These are phyloP conservation scores for Cichladusa arquata DNA, from an alignment of 2,113 vertebrate genomes.

Conservation along the genomic window DNA sequence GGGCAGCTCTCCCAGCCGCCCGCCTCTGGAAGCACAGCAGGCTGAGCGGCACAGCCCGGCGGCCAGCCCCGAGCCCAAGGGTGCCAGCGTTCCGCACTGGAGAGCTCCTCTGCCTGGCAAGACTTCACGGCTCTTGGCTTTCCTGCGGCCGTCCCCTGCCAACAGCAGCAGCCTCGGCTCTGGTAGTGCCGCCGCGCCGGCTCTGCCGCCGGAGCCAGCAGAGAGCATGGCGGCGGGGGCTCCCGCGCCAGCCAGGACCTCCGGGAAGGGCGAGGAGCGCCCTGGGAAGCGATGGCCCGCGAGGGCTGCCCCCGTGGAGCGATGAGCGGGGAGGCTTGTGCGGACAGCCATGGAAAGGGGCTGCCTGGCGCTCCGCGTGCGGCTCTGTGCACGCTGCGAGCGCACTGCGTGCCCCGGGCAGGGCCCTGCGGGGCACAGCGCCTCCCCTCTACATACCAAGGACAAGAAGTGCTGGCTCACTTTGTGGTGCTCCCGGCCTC, in stretches of 20 bases:
- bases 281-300: constrained; percentile 58
- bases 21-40: neutral
- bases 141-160: neutral
- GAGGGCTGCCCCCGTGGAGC: constrained; percentile 70
- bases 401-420: constrained; percentile 46
- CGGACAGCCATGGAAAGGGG: neutral
- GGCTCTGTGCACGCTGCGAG: neutral
- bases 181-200: neutral
- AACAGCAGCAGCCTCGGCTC: neutral
- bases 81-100: neutral
- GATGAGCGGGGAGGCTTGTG: constrained; percentile 71
- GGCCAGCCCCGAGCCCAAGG: neutral
- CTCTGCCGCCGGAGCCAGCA: neutral
- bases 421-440: neutral
- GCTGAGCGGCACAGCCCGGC: neutral
- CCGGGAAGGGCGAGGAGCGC: constrained; percentile 56
- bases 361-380: neutral
- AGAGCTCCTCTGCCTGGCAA: constrained; percentile 47
- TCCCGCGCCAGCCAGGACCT: constrained; percentile 38
- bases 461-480: constrained; percentile 95
- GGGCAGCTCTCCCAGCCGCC: constrained; percentile 14
- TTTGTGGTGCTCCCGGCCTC: constrained; percentile 74
- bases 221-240: neutral
- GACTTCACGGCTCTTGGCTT: neutral
- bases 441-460: constrained; percentile 33